Evolutionary conservation across 2,888 invertebrate species (phyloP).

Genomic region (Phyllotreta cruciferae): DNA sequence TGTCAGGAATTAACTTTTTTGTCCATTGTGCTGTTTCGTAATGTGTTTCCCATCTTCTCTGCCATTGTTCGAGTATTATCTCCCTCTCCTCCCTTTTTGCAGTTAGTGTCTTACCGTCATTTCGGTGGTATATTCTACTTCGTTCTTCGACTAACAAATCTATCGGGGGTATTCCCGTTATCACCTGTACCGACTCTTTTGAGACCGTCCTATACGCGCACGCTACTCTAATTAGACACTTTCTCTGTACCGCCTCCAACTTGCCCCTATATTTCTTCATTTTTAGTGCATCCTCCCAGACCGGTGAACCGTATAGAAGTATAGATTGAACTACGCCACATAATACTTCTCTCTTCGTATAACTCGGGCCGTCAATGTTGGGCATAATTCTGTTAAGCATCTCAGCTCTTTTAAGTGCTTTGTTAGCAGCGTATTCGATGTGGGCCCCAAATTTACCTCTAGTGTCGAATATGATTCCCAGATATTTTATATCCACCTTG

Average conservation of each 20-base stretch:
- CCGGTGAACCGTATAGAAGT: conserved; percentile 15
- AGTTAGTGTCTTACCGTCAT: no score
- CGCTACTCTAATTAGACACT: neutral
- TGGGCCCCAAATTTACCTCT: no score
- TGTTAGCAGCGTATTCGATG: no score
- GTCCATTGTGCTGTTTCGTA: conserved; percentile 7
- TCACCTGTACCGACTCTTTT: neutral
- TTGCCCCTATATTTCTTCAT: neutral
- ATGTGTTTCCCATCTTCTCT: conserved; percentile 5
- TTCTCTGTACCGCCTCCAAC: conserved; percentile 1
- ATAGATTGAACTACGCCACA: conserved; percentile 4
- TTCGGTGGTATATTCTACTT: neutral
- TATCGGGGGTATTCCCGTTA: conserved; percentile 4
- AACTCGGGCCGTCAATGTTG: conserved; percentile 9
- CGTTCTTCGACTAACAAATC: conserved; percentile 2
- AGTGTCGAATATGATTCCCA: no score
- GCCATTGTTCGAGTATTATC: neutral
- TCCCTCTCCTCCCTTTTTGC: neutral
- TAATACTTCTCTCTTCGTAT: neutral
- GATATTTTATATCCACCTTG: no score
- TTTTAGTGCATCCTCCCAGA: conserved; percentile 6
- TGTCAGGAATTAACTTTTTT: conserved; percentile 4
- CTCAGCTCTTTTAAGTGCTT: neutral
- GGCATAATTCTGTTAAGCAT: conserved; percentile 7
- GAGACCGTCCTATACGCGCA: conserved; percentile 9